Evolutionary conservation across 2,113 vertebrate species (phyloP).

Genomic region (Andinoacara biseriatus): DNA sequence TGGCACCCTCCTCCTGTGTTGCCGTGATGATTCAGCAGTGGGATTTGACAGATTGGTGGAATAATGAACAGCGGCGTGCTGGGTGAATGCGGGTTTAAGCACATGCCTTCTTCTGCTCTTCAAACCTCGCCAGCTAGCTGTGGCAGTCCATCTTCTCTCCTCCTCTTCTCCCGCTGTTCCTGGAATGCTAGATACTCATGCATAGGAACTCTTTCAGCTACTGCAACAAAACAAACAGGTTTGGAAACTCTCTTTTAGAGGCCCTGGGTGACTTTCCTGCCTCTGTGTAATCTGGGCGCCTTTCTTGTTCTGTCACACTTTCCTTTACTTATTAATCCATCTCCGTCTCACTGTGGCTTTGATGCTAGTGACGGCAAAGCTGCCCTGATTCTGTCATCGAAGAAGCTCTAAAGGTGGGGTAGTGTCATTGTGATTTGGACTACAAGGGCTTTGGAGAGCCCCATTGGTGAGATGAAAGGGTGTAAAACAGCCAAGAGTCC

Average conservation of each 20-base stretch:
- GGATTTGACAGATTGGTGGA: constrained; percentile 62
- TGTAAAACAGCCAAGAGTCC: constrained; percentile 33
- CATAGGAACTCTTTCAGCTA: constrained; percentile 32
- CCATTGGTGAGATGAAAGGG: constrained; percentile 16
- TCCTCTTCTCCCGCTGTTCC: constrained; percentile 37
- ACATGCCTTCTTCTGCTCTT: constrained; percentile 42
- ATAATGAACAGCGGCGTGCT: constrained; percentile 69
- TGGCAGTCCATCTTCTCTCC: constrained; percentile 17
- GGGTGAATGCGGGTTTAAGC: constrained; percentile 36
- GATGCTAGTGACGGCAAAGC: constrained; percentile 48
- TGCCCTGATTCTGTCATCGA: constrained; percentile 77
- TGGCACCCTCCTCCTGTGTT: constrained; percentile 38
- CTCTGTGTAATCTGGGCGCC: constrained; percentile 48
- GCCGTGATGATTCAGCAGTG: constrained; percentile 53
- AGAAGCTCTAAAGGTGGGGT: constrained; percentile 52
- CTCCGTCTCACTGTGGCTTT: constrained; percentile 57
- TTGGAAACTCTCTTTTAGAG: constrained; percentile 34
- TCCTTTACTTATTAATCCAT: constrained; percentile 76
- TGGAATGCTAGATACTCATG: constrained; percentile 27
- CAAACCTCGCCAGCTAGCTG: constrained; percentile 36
- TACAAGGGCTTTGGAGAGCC: constrained; percentile 30
- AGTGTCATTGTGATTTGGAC: constrained; percentile 25
- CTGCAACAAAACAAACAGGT: constrained; percentile 57
- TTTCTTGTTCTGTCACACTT: constrained; percentile 59
- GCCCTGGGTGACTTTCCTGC: constrained; percentile 49